A percentile compares a stretch with the other conserved stretches of the same genome.
Conservation (phyloP, 2,888 invertebrate genomes). For the Synanthedon vespiformis region DNA sequence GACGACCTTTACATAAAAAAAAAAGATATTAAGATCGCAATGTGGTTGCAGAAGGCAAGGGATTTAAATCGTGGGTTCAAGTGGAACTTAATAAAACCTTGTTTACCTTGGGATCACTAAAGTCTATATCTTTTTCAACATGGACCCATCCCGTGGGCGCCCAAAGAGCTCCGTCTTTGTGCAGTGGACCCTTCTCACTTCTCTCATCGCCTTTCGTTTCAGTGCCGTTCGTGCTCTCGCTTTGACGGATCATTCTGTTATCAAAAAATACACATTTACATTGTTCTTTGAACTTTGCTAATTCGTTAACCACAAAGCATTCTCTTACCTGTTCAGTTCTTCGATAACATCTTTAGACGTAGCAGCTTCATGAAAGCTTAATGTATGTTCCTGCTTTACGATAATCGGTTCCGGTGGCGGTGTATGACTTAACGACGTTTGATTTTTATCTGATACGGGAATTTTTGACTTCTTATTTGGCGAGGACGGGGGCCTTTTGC, state of each 20-base stretch:
- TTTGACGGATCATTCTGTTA: constrained; percentile 60
- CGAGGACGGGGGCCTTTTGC: constrained; percentile 60
- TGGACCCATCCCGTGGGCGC: constrained; percentile 84
- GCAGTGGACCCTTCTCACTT: constrained; percentile 11
- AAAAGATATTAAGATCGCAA: too few relatives aligned
- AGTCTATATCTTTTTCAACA: constrained; percentile 81
- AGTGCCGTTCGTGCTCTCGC: constrained; percentile 30
- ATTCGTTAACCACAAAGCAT: neutral
- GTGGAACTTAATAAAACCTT: neutral
- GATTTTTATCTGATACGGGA: constrained; percentile 42
- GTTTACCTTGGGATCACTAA: constrained; percentile 81
- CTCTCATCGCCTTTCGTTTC: constrained; percentile 17
- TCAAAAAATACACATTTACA: too few relatives aligned
- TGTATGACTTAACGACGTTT: constrained; percentile 19
- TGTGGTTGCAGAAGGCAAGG: too few relatives aligned
- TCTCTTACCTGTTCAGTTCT: constrained; percentile 72
- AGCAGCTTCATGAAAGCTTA: constrained; percentile 80
- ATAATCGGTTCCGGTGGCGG: constrained; percentile 46
- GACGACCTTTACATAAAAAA: too few relatives aligned
- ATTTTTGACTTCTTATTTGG: constrained; percentile 54
- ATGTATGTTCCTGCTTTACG: constrained; percentile 67
- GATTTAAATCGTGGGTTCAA: neutral
- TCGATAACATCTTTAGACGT: constrained; percentile 83
- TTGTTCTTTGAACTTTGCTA: too few relatives aligned
- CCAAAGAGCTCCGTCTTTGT: constrained; percentile 75